phyloP scores from a whole-genome alignment of 53 echinoderm and acorn worm species.

The Crossaster papposus region DNA sequence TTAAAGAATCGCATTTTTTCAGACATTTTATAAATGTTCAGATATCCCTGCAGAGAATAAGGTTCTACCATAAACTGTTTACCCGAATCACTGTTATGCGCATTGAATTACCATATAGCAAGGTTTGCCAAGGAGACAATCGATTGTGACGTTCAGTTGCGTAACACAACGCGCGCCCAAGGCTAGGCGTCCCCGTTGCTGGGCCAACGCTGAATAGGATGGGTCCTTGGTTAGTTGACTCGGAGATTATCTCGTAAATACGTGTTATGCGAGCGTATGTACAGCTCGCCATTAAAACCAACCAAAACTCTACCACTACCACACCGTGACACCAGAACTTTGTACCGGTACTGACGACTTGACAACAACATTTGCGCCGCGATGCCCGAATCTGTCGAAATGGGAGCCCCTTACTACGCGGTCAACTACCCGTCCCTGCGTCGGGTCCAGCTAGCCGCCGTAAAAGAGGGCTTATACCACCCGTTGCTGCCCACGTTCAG shows the following conservation, averaged over 20 bases:
- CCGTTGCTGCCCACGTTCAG: constrained; percentile 88
- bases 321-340: too few species aligned
- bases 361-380: not conserved
- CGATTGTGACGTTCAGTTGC: not conserved
- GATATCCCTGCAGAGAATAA: too few species aligned
- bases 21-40: too few species aligned
- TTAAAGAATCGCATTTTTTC: too few species aligned
- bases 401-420: constrained; percentile 69
- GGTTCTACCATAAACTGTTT: too few species aligned
- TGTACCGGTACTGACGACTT: not conserved
- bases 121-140: too few species aligned
- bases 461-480: constrained; percentile 93
- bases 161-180: constrained; percentile 11
- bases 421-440: constrained; percentile 68
- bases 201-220: constrained; percentile 37
- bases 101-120: too few species aligned
- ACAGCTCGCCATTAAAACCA: too few species aligned
- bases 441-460: constrained; percentile 80
- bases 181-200: constrained; percentile 41
- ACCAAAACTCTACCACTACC: too few species aligned
- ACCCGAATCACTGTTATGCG: too few species aligned
- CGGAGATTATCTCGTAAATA: too few species aligned
- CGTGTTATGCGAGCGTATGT: too few species aligned
- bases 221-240: not conserved
- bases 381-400: constrained; percentile 54